Conservation (phyloP, 2,113 vertebrate genomes). For the Perognathus longimembris region DNA sequence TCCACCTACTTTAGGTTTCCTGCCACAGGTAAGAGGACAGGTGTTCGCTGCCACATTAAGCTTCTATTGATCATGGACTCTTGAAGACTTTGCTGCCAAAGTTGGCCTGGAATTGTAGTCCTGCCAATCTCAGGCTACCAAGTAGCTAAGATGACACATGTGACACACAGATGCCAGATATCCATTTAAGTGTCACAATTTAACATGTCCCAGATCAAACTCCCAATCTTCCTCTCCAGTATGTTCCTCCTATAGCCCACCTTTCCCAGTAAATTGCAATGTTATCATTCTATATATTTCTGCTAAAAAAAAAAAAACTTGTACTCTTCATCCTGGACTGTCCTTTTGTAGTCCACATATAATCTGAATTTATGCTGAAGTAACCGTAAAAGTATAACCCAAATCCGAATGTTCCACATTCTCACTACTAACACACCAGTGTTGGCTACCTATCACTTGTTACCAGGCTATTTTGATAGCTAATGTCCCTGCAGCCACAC, state of each 20-base stretch:
- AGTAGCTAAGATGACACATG: too few relatives aligned
- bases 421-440: conserved; percentile 1
- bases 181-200: conserved; percentile 34
- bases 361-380: neutral
- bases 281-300: conserved; percentile 4
- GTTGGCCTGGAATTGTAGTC: too few relatives aligned
- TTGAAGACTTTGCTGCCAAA: too few relatives aligned
- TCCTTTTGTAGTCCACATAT: neutral
- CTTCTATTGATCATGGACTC: too few relatives aligned
- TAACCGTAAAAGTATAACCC: neutral
- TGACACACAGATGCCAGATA: neutral
- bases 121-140: too few relatives aligned
- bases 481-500: neutral
- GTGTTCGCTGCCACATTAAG: too few relatives aligned
- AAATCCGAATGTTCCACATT: conserved; percentile 43
- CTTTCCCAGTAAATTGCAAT: conserved; percentile 31
- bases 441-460: neutral
- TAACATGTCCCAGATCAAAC: conserved; percentile 7
- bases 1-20: too few relatives aligned
- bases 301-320: neutral
- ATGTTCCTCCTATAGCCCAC: neutral
- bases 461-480: neutral
- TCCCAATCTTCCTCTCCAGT: neutral
- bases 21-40: too few relatives aligned
- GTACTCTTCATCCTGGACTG: neutral